Conservation (phyloP, 2,888 invertebrate genomes). For the Chouioia cunea region DNA sequence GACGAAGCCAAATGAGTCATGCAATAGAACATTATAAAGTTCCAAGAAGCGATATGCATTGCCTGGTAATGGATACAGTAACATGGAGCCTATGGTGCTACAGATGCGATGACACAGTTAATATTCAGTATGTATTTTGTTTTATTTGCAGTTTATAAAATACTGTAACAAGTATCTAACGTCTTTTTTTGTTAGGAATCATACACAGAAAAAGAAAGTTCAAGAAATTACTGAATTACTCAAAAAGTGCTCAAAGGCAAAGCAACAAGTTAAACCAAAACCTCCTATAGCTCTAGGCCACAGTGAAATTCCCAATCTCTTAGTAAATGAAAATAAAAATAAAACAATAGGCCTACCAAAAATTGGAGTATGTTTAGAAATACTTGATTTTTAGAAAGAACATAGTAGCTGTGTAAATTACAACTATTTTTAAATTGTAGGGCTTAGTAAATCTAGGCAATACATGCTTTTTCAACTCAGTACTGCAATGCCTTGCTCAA, state of each 20-base stretch:
- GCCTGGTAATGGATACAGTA: constrained; percentile 79
- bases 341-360: constrained; percentile 53
- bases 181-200: constrained; percentile 15
- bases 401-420: constrained; percentile 11
- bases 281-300: constrained; percentile 37
- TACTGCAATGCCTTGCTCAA: constrained; percentile 91
- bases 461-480: constrained; percentile 97
- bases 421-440: constrained; percentile 64
- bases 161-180: neutral
- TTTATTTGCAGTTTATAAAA: neutral
- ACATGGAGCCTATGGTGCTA: constrained; percentile 85
- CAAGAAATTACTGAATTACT: constrained; percentile 44
- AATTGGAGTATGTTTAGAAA: constrained; percentile 53
- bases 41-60: constrained; percentile 83
- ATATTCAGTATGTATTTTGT: constrained; percentile 18
- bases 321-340: constrained; percentile 51
- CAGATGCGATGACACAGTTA: constrained; percentile 74
- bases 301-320: constrained; percentile 28
- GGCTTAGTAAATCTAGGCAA: constrained; percentile 94
- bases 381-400: constrained; percentile 5
- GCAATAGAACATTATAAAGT: constrained; percentile 81
- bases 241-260: constrained; percentile 43
- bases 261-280: constrained; percentile 19
- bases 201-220: constrained; percentile 36
- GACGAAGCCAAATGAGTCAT: constrained; percentile 77